phyloP scores from a whole-genome alignment of 2,888 invertebrate species.

The Nowickia ferox region DNA sequence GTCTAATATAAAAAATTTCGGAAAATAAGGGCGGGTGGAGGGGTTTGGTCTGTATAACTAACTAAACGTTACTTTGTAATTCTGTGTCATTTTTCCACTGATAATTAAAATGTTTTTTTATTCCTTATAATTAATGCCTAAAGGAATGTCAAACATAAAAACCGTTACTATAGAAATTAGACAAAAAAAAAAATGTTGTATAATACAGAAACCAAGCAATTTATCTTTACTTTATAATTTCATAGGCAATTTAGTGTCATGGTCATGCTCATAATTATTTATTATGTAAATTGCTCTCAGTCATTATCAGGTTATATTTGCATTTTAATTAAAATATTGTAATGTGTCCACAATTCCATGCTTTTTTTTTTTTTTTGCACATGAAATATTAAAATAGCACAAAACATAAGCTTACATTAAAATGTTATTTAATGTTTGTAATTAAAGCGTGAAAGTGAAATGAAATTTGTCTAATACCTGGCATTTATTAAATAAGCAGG shows the following conservation, averaged over 20 bases:
- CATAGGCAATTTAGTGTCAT: background rate
- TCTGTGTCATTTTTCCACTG: background rate
- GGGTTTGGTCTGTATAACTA: background rate
- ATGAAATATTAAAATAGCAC: background rate
- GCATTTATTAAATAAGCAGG: too few relatives aligned
- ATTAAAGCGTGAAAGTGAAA: too few relatives aligned
- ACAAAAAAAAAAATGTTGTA: background rate
- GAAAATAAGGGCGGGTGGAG: too few relatives aligned
- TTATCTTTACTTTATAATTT: background rate
- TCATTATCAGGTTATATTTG: conserved; percentile 16
- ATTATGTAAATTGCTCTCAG: background rate
- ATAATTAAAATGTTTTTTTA: background rate
- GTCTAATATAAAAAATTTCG: background rate
- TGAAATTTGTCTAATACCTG: too few relatives aligned
- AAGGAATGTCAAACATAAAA: background rate
- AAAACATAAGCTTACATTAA: background rate
- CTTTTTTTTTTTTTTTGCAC: background rate
- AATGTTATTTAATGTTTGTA: too few relatives aligned
- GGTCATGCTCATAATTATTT: conserved; percentile 18
- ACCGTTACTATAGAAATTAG: background rate
- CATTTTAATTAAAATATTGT: conserved; percentile 3
- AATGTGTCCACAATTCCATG: background rate
- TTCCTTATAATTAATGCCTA: background rate
- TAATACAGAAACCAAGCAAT: background rate
- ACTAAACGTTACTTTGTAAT: background rate